A percentile compares a stretch with the other conserved stretches of the same genome.
phyloP scores from a whole-genome alignment of 2,888 invertebrate species.

The Thumatha senex region DNA sequence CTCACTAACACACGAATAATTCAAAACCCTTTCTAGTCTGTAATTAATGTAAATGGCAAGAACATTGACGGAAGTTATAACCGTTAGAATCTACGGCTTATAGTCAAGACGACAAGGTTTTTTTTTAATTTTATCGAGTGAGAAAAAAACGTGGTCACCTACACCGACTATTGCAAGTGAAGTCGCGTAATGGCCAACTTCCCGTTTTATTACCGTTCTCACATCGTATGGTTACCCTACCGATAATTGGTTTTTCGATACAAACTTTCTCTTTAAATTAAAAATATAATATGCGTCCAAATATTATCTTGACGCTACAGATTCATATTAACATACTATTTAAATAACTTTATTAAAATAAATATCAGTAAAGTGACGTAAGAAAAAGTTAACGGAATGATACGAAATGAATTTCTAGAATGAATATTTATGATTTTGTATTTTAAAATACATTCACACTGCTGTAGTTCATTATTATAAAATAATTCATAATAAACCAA shows the following conservation, averaged over 20 bases:
- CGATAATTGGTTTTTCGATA: constrained; percentile 13
- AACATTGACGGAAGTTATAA: constrained; percentile 17
- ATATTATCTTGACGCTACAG: not conserved
- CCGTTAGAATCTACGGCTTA: constrained; percentile 29
- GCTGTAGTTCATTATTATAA: too few species aligned
- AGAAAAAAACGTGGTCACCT: constrained; percentile 30
- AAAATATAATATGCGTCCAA: not conserved
- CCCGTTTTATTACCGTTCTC: constrained; percentile 52
- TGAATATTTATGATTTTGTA: not conserved
- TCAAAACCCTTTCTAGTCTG: constrained; percentile 9
- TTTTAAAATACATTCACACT: too few species aligned
- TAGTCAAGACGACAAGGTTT: constrained; percentile 19
- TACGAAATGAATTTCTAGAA: not conserved
- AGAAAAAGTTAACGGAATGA: not conserved
- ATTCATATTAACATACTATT: not conserved
- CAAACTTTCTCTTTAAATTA: not conserved
- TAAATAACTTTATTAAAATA: not conserved
- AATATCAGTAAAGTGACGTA: not conserved
- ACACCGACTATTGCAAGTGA: constrained; percentile 33
- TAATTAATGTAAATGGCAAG: constrained; percentile 19
- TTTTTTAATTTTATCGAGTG: constrained; percentile 16
- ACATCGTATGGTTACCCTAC: constrained; percentile 39
- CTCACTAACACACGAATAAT: not conserved
- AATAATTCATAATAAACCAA: too few species aligned
- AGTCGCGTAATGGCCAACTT: constrained; percentile 53